Evolutionary conservation across 2,113 vertebrate genomes (phyloP), one percentile per base, ranked within the genome.

Genomic region (Chlorodrepanis virens): DNA sequence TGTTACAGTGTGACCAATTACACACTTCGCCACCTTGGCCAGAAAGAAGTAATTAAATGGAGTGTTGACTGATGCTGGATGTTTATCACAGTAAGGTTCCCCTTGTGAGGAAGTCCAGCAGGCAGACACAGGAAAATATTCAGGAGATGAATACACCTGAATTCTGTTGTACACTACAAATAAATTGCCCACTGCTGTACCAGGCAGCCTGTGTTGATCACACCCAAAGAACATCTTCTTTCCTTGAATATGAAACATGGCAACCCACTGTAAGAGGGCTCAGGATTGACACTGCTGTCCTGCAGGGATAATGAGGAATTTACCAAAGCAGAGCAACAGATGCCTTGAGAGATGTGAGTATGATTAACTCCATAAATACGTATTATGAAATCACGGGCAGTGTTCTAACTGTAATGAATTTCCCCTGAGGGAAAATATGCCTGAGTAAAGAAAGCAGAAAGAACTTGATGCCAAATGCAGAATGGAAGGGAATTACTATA

Each of bases 231-330:
- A 69, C 25, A 11, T n/a, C 22, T 83, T 77, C 10, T 90, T 84
- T 80, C 27, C 33, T 59, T 80, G 54, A 23, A 24, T 6, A 6
- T 59, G 70, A 72, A 84, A 45, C 0, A 1, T 80, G 54, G 52
- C 67, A 80, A 47, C 33, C 12, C 28, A 10, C 33, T 56, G 35
- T 28, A 35, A 47, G 71, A 78, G 54, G 64, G 63, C 50, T 60
- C 72, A 49, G 83, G 72, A 71, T 22, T 92, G 80, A 77, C 79
- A 21, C 4, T 70, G 37, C 68, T 92, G 60, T 80, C 72, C 68
- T 95, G 52, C 54, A 56, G 91, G 75, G 82, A 74, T 86, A 88
- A 86, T 87, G 64, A 86, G 83, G 90, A 94, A 90, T 93, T 94
- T 83, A 37, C 59, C 54, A 88, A 49, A 83, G 76, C 35, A 75